Evolutionary conservation across 2,888 invertebrate genomes (phyloP).

Genomic region (Mimas tiliae): DNA sequence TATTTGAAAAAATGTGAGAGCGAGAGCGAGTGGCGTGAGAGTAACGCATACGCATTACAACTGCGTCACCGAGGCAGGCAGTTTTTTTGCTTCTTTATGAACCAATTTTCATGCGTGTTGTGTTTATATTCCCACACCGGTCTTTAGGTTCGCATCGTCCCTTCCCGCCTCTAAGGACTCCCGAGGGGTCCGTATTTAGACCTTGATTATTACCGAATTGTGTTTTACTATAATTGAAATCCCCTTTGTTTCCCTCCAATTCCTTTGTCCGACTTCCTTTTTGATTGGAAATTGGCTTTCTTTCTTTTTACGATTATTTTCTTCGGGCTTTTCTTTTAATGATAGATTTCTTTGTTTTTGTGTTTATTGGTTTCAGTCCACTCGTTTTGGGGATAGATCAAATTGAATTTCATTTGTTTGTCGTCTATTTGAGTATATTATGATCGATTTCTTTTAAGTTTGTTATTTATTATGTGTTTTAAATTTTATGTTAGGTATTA

Average conservation of each 20-base stretch:
- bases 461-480: not conserved
- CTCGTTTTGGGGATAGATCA: conserved; percentile 15
- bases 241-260: conserved; percentile 43
- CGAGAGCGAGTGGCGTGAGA: too few species aligned
- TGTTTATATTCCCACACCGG: conserved; percentile 6
- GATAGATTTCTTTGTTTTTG: conserved; percentile 23
- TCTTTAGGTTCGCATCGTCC: not conserved
- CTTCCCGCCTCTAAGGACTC: conserved; percentile 12
- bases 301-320: conserved; percentile 24
- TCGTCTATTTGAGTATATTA: too few species aligned
- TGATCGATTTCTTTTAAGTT: not conserved
- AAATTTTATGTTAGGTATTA: too few species aligned
- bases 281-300: conserved; percentile 42
- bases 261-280: conserved; percentile 38
- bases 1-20: not conserved
- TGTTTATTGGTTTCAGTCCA: conserved; percentile 8
- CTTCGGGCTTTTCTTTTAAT: conserved; percentile 18
- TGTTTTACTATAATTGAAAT: conserved; percentile 39
- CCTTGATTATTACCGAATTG: conserved; percentile 30
- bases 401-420: conserved; percentile 28
- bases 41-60: too few species aligned
- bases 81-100: too few species aligned
- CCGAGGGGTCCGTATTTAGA: conserved; percentile 26
- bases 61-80: too few species aligned
- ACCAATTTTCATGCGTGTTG: conserved; percentile 17